Conservation (phyloP, 2,113 vertebrate genomes). For the Protomyctophum bolini region DNA sequence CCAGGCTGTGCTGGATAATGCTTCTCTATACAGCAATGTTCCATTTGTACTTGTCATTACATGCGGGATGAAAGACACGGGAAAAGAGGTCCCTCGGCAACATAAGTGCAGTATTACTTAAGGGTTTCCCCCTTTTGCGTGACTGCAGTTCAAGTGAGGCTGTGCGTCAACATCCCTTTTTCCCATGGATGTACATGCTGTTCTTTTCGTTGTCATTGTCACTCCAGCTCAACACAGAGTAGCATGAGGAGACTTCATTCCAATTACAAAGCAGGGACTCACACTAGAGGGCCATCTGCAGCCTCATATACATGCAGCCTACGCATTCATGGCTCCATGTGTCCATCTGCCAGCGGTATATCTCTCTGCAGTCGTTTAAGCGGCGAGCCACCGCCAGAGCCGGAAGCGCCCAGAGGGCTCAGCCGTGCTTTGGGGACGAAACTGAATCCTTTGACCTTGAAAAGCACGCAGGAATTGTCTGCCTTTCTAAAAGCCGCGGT, state of each 20-base stretch:
- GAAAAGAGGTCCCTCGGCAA: neutral
- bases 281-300: neutral
- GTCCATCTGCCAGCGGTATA: neutral
- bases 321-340: neutral
- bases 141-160: neutral
- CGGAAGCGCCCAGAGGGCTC: too few species aligned
- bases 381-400: neutral
- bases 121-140: neutral
- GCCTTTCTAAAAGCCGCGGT: neutral
- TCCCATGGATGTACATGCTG: too few species aligned
- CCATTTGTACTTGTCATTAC: neutral
- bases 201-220: too few species aligned
- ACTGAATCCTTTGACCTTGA: neutral
- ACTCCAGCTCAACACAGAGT: neutral
- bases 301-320: neutral
- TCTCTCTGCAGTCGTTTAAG: neutral
- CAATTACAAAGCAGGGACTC: neutral
- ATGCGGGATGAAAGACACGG: neutral
- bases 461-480: neutral
- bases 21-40: neutral
- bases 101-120: neutral
- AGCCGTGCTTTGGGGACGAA: neutral
- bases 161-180: neutral
- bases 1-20: neutral
- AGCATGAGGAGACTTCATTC: neutral